Evolutionary conservation across 2,797 vertebrate species (phyloP), one percentile per base, ranked within the genome.

Genomic region (Melanotaenia trifasciata): DNA sequence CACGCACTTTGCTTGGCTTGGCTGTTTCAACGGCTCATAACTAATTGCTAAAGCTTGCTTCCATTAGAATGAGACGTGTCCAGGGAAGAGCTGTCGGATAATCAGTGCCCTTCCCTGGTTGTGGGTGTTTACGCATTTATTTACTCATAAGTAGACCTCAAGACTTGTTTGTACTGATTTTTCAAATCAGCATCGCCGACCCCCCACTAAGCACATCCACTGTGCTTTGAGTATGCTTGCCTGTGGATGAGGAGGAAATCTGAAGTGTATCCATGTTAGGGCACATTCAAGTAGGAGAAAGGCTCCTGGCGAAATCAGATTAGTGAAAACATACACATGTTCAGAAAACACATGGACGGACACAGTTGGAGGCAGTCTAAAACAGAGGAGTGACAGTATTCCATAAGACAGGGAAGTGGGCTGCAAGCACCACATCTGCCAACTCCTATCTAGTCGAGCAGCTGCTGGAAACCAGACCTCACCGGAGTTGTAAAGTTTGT

Each of bases 331-430:
- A 68, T 24, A 68, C 47, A 64, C 67, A 58, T 28, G 14, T 56
- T 28, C 6, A 12, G n/a, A 54, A 54, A 74, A 66, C 67, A 66
- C 51, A 63, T 57, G 76, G 75, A 79, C 78, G 51, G 79, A 76
- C 72, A 84, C 75, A 77, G 88, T 89, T 79, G 72, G 81, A 84
- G 82, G 84, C 84, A 64, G 76, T 58, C 53, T 24, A 67, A 80
- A 76, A 79, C 69, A 20, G 69, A 81, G 76, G 70, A 79, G 70
- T 51, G 60, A 76, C 71, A 56, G 76, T 79, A 93, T 90, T 84
- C 45, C 56, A 76, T 68, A 58, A 87, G 91, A 91, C 89, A 89
- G 75, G 76, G 76, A 74, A 84, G 81, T 75, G 75, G 89, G 89
- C 84, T 78, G 81, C 58, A 64, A 72, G 85, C 79, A 33, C 51